These are phyloP conservation scores for Candoia aspera DNA, from an alignment of 2,113 vertebrate species.

Conservation along the genomic window DNA sequence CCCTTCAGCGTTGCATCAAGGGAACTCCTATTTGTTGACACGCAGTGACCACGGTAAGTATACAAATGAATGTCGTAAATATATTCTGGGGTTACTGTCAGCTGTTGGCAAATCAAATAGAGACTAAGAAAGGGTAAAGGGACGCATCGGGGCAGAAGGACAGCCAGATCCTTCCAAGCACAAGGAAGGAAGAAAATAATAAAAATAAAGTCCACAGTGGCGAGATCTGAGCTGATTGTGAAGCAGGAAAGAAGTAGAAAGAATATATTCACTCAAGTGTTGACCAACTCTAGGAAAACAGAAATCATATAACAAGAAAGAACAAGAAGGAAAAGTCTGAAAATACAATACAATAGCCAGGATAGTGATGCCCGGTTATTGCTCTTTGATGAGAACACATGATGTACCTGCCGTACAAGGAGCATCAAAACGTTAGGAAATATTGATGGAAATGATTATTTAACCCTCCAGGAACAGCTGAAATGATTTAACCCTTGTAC, in stretches of 20 bases:
- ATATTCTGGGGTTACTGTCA: neutral
- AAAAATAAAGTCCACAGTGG: neutral
- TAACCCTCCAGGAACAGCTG: too few species aligned
- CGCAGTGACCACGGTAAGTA: too few species aligned
- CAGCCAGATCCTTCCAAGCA: neutral
- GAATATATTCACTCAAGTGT: neutral
- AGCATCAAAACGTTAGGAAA: too few species aligned
- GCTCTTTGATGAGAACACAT: too few species aligned
- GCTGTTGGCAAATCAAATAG: too few species aligned
- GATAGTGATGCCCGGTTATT: neutral
- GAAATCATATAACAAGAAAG: neutral
- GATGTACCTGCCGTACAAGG: too few species aligned
- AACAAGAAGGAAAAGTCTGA: neutral
- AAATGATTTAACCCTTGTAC: too few species aligned
- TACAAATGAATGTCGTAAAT: neutral
- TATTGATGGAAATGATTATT: too few species aligned
- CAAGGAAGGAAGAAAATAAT: neutral
- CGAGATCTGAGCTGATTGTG: neutral
- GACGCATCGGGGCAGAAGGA: neutral
- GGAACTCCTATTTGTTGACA: neutral
- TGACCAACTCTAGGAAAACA: neutral
- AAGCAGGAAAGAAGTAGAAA: neutral
- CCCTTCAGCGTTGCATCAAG: neutral
- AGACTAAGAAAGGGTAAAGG: neutral
- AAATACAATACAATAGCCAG: neutral